Evolutionary conservation across 2,888 invertebrate species (phyloP).

Genomic region (Trachelus troglodyta): DNA sequence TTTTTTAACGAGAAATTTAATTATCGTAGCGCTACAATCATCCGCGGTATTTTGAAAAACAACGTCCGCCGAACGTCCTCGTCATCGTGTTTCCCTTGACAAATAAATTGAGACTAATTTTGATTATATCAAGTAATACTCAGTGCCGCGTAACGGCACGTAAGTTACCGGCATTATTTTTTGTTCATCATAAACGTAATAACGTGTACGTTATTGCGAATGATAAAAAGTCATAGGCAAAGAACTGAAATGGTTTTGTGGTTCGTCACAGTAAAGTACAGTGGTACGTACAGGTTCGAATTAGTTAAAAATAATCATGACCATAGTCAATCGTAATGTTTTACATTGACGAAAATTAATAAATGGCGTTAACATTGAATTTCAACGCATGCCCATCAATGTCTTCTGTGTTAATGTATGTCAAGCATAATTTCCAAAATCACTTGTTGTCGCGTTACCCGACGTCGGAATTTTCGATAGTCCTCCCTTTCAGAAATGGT

Average conservation of each 20-base stretch:
- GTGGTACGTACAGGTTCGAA: background rate
- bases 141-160: background rate
- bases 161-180: background rate
- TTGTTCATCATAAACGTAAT: background rate
- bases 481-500: background rate
- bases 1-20: slow-evolving; percentile 11
- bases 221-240: background rate
- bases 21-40: slow-evolving; percentile 11
- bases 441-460: background rate
- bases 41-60: background rate
- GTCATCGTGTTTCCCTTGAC: slow-evolving; percentile 28
- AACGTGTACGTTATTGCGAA: background rate
- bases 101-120: slow-evolving; percentile 24
- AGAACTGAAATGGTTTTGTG: background rate
- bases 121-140: background rate
- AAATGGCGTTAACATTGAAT: background rate
- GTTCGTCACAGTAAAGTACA: background rate
- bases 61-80: slow-evolving; percentile 4
- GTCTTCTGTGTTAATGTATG: background rate
- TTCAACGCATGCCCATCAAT: background rate
- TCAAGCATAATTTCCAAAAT: background rate
- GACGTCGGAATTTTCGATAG: background rate
- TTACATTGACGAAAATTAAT: background rate
- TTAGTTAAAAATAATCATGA: background rate
- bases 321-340: too few relatives aligned